phyloP scores from a whole-genome alignment of 2,797 vertebrate genomes.

The Thaleichthys pacificus region DNA sequence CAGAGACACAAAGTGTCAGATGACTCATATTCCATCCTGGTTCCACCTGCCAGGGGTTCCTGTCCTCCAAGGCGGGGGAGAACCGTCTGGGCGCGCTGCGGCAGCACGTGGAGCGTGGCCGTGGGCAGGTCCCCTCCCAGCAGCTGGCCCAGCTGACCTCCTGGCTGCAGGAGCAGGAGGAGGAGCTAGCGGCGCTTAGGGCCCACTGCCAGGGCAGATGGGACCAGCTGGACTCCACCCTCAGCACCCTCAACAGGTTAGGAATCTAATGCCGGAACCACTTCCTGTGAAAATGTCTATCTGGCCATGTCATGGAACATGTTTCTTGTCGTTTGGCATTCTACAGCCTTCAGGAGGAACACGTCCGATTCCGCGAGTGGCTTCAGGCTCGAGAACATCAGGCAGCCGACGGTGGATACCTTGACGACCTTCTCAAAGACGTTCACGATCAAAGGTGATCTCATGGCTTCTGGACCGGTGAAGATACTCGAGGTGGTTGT shows the following conservation, averaged over 20 bases:
- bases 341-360: conserved; percentile 80
- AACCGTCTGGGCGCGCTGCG: conserved; percentile 78
- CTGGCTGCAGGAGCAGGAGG: conserved; percentile 82
- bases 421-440: conserved; percentile 68
- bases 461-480: too few relatives aligned
- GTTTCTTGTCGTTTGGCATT: conserved; percentile 10
- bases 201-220: conserved; percentile 76
- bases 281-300: neutral
- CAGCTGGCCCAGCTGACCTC: conserved; percentile 72
- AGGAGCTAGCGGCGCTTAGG: conserved; percentile 78
- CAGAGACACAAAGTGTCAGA: neutral
- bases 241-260: conserved; percentile 80
- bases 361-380: conserved; percentile 76
- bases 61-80: conserved; percentile 78
- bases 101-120: conserved; percentile 71
- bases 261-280: neutral
- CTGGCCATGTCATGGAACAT: neutral
- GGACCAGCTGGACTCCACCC: conserved; percentile 70
- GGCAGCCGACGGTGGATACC: conserved; percentile 59
- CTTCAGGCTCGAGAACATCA: conserved; percentile 77
- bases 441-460: conserved; percentile 81
- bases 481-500: neutral
- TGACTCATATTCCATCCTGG: neutral
- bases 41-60: conserved; percentile 73
- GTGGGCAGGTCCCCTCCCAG: conserved; percentile 72